phyloP scores from a whole-genome alignment of 2,113 vertebrate genomes.

The Patagioenas fasciata region DNA sequence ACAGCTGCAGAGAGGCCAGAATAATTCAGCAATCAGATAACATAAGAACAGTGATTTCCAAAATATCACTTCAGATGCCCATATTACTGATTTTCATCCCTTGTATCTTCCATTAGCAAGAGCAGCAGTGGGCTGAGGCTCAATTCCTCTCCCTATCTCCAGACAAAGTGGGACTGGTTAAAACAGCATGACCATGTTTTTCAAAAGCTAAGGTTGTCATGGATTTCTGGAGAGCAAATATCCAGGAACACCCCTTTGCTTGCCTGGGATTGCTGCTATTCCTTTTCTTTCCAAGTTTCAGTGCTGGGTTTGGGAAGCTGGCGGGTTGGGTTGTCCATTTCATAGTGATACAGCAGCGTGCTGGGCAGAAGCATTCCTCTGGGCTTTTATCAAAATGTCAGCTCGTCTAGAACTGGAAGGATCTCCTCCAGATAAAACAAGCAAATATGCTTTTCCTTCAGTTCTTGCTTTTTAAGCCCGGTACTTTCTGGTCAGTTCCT shows the following conservation, averaged over 20 bases:
- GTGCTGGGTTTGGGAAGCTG: not conserved
- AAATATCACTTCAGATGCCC: not conserved
- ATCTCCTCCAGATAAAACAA: not conserved
- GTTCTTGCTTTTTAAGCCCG: not conserved
- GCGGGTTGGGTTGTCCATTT: not conserved
- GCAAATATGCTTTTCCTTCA: not conserved
- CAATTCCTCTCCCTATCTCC: not conserved
- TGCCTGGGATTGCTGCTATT: not conserved
- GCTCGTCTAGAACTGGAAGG: not conserved
- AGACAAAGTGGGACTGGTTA: not conserved
- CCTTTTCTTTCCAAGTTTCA: not conserved
- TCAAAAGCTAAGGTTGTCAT: not conserved
- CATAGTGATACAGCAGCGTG: not conserved
- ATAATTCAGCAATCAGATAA: conserved; percentile 70
- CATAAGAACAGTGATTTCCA: conserved; percentile 63
- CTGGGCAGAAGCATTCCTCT: not conserved
- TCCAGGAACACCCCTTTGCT: not conserved
- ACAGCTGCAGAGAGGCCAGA: conserved; percentile 66
- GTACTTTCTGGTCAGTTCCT: not conserved
- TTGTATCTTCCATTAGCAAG: not conserved
- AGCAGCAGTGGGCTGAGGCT: not conserved
- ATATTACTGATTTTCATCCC: conserved; percentile 9
- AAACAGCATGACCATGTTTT: not conserved
- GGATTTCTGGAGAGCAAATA: not conserved
- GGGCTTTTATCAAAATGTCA: not conserved